phyloP scores from a whole-genome alignment of 37 sponge, comb jelly and placozoan genomes.

The Spongilla lacustris region DNA sequence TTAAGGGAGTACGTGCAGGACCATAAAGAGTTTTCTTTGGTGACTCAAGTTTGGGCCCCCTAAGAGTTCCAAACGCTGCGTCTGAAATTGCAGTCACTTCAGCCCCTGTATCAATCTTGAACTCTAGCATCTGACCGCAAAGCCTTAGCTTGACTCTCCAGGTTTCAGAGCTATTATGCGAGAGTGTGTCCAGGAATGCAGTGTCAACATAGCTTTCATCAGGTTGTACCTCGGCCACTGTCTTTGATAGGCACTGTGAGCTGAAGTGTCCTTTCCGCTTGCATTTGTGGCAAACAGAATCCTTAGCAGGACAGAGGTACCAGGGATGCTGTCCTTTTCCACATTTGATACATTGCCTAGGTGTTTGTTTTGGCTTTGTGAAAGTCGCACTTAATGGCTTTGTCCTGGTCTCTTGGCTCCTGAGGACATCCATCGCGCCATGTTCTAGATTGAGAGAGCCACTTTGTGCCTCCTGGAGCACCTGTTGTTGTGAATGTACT shows the following conservation, averaged over 20 bases:
- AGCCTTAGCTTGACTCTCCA: conserved; percentile 3
- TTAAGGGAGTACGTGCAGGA: conserved; percentile 10
- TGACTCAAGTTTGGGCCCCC: background rate
- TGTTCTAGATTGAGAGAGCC: background rate
- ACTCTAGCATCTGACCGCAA: conserved; percentile 10
- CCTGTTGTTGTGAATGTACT: conserved; percentile 18
- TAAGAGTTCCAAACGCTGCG: background rate
- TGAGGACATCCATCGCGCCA: background rate
- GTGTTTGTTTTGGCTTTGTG: background rate
- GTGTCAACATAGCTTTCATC: background rate
- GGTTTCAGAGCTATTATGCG: background rate
- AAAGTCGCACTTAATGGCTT: background rate
- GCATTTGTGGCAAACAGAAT: conserved; percentile 32
- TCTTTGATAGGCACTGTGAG: conserved; percentile 26
- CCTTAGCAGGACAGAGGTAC: conserved; percentile 35
- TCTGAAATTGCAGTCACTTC: conserved; percentile 30
- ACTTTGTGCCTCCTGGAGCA: background rate
- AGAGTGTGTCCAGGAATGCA: conserved; percentile 19
- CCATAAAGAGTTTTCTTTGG: conserved; percentile 32
- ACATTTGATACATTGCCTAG: conserved; percentile 8
- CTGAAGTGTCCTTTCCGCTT: conserved; percentile 35
- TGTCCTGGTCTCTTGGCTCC: background rate
- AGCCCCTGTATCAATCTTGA: conserved; percentile 35
- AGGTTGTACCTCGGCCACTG: background rate
- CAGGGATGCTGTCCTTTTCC: conserved; percentile 7